Conservation (phyloP, 1,140 invertebrate genomes). For the Eciton burchellii region DNA sequence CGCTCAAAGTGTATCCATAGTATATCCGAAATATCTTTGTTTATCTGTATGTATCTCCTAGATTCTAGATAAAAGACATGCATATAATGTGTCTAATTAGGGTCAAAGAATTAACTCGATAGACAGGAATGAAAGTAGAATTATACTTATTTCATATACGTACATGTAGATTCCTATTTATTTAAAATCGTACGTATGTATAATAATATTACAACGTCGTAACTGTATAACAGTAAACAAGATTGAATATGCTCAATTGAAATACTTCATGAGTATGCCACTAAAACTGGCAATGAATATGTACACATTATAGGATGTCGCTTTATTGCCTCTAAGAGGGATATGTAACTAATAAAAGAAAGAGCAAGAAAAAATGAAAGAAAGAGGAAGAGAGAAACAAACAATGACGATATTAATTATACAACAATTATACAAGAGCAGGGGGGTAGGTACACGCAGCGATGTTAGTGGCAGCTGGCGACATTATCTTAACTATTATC, state of each 20-base stretch:
- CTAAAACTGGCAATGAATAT: conserved; percentile 78
- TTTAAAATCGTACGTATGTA: conserved; percentile 76
- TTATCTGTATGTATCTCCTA: conserved; percentile 2
- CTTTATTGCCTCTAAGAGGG: conserved; percentile 69
- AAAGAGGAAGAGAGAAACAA: conserved; percentile 24
- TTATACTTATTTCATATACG: conserved; percentile 37
- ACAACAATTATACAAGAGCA: conserved; percentile 64
- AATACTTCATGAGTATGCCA: conserved; percentile 78
- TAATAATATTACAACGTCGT: conserved; percentile 81
- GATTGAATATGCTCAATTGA: conserved; percentile 79
- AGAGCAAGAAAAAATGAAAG: conserved; percentile 45
- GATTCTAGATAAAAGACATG: not conserved
- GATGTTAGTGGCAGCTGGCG: conserved; percentile 79
- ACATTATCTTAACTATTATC: conserved; percentile 83
- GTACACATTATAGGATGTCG: conserved; percentile 68
- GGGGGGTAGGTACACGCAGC: conserved; percentile 73
- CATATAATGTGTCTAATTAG: not conserved
- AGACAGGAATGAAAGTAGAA: not conserved
- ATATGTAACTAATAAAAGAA: conserved; percentile 64
- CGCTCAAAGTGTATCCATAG: too few relatives aligned
- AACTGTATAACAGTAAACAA: conserved; percentile 81
- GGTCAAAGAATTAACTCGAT: not conserved
- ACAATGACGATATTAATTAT: conserved; percentile 66
- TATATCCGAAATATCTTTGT: too few relatives aligned
- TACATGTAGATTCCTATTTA: conserved; percentile 74